Percentiles rank a stretch among this genome's conserved stretches.
Conservation (phyloP, 2,888 invertebrate species). For the Polydrusus tereticollis region DNA sequence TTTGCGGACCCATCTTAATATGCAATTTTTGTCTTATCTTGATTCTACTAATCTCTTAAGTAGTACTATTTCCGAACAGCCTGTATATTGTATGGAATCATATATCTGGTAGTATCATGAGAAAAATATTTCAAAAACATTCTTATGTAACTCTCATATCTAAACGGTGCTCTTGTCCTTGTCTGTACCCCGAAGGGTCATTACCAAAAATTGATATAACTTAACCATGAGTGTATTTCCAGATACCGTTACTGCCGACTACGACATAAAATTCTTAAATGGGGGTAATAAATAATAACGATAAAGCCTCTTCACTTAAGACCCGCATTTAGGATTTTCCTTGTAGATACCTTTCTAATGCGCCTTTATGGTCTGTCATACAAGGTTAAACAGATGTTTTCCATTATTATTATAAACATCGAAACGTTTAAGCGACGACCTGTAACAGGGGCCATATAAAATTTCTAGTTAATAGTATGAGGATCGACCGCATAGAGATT, state of each 20-base stretch:
- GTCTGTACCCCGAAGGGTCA: too few species aligned
- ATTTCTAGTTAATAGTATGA: too few species aligned
- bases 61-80: too few species aligned
- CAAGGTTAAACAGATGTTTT: conserved; percentile 10
- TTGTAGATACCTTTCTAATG: conserved; percentile 7
- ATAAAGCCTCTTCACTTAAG: conserved; percentile 6
- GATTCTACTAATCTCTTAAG: too few species aligned
- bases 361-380: background rate
- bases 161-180: too few species aligned
- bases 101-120: too few species aligned
- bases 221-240: background rate
- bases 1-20: too few species aligned
- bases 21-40: too few species aligned
- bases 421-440: background rate
- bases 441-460: background rate
- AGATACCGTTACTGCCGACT: background rate
- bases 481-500: too few species aligned
- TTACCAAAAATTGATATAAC: background rate
- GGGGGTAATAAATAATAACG: conserved; percentile 6
- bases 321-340: background rate
- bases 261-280: background rate
- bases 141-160: too few species aligned
- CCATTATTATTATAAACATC: background rate
- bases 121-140: too few species aligned
- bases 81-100: too few species aligned